phyloP scores from a whole-genome alignment of 2,797 vertebrate species.

The Halcyon badia region DNA sequence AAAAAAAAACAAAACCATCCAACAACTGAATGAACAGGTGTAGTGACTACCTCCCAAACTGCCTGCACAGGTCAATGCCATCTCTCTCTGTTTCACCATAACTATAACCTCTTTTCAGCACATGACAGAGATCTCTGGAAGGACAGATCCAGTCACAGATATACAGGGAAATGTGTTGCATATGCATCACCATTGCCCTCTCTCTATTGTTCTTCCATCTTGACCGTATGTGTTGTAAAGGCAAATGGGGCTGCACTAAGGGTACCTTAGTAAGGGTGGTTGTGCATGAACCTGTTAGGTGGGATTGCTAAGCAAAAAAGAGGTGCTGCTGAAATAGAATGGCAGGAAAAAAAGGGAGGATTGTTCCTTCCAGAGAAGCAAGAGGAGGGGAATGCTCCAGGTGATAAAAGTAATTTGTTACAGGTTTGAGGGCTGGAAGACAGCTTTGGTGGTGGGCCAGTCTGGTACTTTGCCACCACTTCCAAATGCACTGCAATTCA shows the following conservation, averaged over 20 bases:
- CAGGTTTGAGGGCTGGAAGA: background rate
- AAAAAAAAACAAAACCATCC: background rate
- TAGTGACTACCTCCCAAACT: background rate
- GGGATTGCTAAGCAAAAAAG: background rate
- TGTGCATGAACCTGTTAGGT: background rate
- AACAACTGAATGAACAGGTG: background rate
- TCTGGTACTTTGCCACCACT: background rate
- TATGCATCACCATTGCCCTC: rapidly evolving
- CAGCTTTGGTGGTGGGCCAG: background rate
- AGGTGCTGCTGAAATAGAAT: background rate
- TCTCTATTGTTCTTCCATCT: background rate
- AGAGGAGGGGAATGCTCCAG: background rate
- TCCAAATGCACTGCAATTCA: background rate
- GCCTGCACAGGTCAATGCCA: background rate
- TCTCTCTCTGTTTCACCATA: background rate
- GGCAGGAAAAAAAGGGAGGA: background rate
- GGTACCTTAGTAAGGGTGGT: background rate
- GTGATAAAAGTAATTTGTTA: background rate
- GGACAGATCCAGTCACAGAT: background rate
- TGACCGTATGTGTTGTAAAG: background rate
- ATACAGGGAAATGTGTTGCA: background rate
- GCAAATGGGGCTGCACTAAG: background rate
- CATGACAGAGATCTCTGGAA: background rate
- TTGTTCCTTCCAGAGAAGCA: background rate
- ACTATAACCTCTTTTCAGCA: background rate